Percentiles rank a stretch among this genome's conserved stretches.
phyloP scores from a whole-genome alignment of 2,888 invertebrate genomes.

The Plutella xylostella region DNA sequence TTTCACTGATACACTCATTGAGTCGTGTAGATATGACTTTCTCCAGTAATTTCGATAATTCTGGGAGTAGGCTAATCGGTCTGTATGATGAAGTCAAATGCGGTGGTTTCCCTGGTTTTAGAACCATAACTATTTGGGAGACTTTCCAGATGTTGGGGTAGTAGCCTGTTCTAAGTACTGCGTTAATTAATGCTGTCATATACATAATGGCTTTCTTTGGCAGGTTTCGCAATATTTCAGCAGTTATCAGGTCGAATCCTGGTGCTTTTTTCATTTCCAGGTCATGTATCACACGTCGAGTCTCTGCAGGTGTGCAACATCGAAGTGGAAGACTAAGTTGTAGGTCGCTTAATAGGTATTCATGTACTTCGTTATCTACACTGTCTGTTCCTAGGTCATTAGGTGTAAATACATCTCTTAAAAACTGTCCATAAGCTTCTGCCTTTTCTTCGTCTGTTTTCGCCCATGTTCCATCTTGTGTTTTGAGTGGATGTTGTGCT shows the following conservation, averaged over 20 bases:
- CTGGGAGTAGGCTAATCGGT: no score
- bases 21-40: no score
- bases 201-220: not conserved
- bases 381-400: not conserved
- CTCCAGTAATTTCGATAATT: no score
- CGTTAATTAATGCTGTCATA: not conserved
- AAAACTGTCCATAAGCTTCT: not conserved
- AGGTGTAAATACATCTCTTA: not conserved
- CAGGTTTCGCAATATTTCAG: not conserved
- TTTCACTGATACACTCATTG: no score
- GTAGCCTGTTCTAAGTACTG: not conserved
- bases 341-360: not conserved
- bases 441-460: constrained; percentile 2
- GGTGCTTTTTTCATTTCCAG: constrained; percentile 17
- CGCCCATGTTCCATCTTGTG: constrained; percentile 2
- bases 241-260: constrained; percentile 9
- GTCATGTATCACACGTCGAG: not conserved
- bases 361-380: not conserved
- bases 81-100: constrained; percentile 1
- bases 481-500: constrained; percentile 5
- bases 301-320: constrained; percentile 2
- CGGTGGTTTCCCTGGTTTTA: not conserved
- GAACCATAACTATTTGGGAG: not conserved
- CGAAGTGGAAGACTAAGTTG: constrained; percentile 5
- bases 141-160: not conserved